Conservation (phyloP, 1,140 invertebrate genomes). For the Bombus haemorrhoidalis region DNA sequence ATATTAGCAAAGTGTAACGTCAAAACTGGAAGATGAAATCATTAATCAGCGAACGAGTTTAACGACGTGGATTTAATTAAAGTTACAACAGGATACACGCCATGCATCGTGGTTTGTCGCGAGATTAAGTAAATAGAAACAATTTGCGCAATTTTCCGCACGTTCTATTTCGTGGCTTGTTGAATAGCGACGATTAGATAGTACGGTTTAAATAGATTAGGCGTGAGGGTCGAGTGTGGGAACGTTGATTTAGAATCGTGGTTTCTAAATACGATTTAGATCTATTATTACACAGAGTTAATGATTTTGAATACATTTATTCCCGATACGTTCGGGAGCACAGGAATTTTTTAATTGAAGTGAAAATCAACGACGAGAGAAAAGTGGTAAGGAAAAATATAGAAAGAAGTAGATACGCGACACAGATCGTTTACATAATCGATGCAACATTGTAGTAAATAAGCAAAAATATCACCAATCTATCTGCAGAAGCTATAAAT, state of each 20-base stretch:
- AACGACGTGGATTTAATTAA: conserved; percentile 11
- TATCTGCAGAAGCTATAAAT: not conserved
- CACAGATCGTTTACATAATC: too few species aligned
- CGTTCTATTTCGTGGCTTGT: conserved; percentile 1
- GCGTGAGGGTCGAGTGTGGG: not conserved
- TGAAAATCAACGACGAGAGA: not conserved
- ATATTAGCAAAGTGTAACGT: not conserved
- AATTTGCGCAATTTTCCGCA: conserved; percentile 34
- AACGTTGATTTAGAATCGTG: not conserved
- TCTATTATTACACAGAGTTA: not conserved
- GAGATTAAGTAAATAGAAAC: conserved; percentile 17
- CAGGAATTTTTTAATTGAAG: not conserved
- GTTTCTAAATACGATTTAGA: not conserved
- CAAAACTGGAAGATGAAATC: not conserved
- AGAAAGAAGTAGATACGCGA: too few species aligned
- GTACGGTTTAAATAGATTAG: not conserved
- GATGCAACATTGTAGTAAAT: too few species aligned
- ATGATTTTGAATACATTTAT: not conserved
- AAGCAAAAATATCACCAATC: not conserved
- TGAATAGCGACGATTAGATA: not conserved
- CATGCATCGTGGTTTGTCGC: conserved; percentile 10
- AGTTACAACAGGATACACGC: not conserved
- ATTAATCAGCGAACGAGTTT: not conserved
- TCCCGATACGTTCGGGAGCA: not conserved
- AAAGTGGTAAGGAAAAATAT: not conserved